These are phyloP conservation scores for Kobus ellipsiprymnus DNA, from an alignment of 2,113 vertebrate genomes.

Conservation along the genomic window DNA sequence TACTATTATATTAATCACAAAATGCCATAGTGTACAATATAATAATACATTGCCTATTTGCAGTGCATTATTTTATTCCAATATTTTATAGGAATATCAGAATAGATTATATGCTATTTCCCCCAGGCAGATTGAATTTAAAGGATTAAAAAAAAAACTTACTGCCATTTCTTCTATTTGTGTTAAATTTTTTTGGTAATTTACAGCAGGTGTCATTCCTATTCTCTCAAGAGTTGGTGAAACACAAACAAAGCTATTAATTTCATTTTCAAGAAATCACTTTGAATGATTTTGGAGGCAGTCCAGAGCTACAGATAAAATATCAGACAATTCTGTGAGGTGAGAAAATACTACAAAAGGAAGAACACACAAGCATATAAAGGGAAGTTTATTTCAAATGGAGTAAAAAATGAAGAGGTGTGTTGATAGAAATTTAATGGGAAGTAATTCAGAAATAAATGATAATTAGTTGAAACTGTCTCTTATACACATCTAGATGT, in stretches of 20 bases:
- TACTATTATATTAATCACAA: neutral
- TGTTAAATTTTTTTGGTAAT: neutral
- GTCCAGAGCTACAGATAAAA: neutral
- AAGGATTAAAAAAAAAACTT: neutral
- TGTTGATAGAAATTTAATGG: neutral
- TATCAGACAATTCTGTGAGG: neutral
- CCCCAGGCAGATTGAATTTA: neutral
- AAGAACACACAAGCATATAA: neutral
- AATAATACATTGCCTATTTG: neutral
- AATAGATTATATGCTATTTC: neutral
- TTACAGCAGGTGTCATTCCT: neutral
- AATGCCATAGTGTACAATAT: neutral
- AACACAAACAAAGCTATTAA: neutral
- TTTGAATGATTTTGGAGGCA: neutral
- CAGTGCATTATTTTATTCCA: neutral
- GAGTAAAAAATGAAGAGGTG: neutral
- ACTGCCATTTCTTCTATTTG: neutral
- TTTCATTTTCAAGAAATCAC: neutral
- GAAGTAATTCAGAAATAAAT: neutral
- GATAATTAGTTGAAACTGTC: neutral
- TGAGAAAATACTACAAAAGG: neutral
- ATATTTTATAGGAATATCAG: neutral
- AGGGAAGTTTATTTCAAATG: neutral
- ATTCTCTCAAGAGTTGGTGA: neutral
- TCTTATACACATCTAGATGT: no score